Evolutionary conservation across 2,113 vertebrate genomes (phyloP).

Genomic region (Tyrannus savana): DNA sequence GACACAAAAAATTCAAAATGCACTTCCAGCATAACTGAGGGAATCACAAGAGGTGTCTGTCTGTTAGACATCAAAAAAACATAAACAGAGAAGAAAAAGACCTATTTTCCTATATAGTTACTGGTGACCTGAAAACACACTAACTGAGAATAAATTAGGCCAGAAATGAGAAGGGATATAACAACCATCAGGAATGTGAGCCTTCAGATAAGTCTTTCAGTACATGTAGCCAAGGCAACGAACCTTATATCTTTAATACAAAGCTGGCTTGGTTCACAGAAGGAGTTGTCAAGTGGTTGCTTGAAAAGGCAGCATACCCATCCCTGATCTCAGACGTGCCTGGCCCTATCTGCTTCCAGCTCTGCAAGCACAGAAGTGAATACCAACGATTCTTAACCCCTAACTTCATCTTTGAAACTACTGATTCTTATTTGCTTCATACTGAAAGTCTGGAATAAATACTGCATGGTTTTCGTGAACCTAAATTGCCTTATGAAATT

Average conservation of each 20-base stretch:
- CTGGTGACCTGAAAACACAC: constrained; percentile 1
- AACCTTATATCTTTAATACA: not conserved
- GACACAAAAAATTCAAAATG: constrained; percentile 23
- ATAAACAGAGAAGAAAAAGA: not conserved
- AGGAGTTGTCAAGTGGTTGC: not conserved
- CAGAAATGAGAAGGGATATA: not conserved
- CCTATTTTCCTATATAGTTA: not conserved
- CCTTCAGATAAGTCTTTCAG: not conserved
- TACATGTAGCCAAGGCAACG: constrained; percentile 32
- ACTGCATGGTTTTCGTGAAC: not conserved
- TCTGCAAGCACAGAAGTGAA: not conserved
- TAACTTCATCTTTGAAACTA: not conserved
- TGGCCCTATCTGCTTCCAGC: not conserved
- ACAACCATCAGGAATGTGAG: not conserved
- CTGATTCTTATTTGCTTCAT: not conserved
- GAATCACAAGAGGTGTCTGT: not conserved
- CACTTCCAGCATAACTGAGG: not conserved
- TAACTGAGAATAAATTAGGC: constrained; percentile 1
- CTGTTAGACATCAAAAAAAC: not conserved
- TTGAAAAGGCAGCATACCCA: not conserved
- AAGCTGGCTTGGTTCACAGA: not conserved
- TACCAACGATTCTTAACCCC: not conserved
- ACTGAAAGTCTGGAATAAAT: not conserved
- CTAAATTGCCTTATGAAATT: not conserved
- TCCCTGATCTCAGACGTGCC: not conserved